phyloP scores from a whole-genome alignment of 2,888 invertebrate genomes.

The Spilosoma lubricipeda region DNA sequence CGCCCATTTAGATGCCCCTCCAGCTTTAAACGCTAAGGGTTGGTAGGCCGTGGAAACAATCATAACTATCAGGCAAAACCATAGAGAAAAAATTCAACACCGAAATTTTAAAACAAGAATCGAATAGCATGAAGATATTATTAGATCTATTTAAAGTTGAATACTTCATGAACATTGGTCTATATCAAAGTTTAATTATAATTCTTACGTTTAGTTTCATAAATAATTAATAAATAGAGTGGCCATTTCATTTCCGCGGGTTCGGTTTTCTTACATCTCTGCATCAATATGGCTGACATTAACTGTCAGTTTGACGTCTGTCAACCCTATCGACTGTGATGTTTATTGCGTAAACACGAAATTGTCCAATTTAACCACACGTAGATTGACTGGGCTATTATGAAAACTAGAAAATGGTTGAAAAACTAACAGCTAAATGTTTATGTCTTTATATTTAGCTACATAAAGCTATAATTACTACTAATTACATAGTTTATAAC shows the following conservation, averaged over 20 bases:
- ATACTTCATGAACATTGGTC: background rate
- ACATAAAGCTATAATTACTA: background rate
- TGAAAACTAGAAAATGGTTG: conserved; percentile 40
- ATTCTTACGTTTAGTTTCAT: background rate
- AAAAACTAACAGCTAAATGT: conserved; percentile 28
- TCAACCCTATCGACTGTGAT: conserved; percentile 32
- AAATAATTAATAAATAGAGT: background rate
- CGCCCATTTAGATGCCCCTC: too few species aligned
- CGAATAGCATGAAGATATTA: background rate
- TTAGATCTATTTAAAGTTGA: background rate
- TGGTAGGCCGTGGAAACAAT: too few species aligned
- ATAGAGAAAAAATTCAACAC: background rate
- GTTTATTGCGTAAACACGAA: conserved; percentile 27
- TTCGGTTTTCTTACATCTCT: conserved; percentile 1
- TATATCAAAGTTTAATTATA: background rate
- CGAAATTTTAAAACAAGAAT: background rate
- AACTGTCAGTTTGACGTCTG: conserved; percentile 23
- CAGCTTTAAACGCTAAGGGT: too few species aligned
- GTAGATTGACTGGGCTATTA: conserved; percentile 30
- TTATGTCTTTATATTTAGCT: background rate
- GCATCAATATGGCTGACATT: conserved; percentile 9
- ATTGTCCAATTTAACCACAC: conserved; percentile 52
- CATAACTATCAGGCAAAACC: too few species aligned
- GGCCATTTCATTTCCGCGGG: too few species aligned
- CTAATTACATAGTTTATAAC: background rate